Evolutionary conservation across 1,140 invertebrate species (phyloP).

Genomic region (Drosophila ficusphila): DNA sequence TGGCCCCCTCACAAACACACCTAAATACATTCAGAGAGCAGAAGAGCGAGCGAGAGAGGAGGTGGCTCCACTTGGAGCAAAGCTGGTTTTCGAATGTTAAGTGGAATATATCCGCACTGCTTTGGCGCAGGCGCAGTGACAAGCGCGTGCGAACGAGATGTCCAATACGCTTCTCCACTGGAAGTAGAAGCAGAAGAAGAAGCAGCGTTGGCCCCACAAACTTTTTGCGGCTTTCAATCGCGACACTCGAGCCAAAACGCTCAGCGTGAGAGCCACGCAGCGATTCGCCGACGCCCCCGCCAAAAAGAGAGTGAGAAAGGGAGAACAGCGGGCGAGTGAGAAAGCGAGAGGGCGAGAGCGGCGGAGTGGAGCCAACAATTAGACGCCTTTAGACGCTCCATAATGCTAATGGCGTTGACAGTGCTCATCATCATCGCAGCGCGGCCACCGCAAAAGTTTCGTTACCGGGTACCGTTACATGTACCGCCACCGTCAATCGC

Average conservation of each 20-base stretch:
- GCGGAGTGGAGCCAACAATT: conserved; percentile 56
- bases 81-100: conserved; percentile 54
- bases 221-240: conserved; percentile 36
- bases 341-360: conserved; percentile 1
- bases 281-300: conserved; percentile 63
- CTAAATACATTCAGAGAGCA: neutral
- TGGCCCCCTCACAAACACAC: conserved; percentile 15
- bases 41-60: conserved; percentile 19
- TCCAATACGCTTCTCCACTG: conserved; percentile 47
- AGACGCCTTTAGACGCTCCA: conserved; percentile 77
- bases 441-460: conserved; percentile 59
- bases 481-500: conserved; percentile 23
- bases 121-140: conserved; percentile 65
- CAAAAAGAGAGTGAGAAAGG: conserved; percentile 3
- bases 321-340: neutral
- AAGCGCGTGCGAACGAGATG: conserved; percentile 45
- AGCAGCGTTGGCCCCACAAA: conserved; percentile 37
- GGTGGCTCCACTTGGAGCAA: conserved; percentile 40
- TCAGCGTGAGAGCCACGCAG: conserved; percentile 43
- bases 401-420: conserved; percentile 84
- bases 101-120: conserved; percentile 53
- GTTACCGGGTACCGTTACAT: conserved; percentile 16
- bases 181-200: conserved; percentile 44
- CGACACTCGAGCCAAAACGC: conserved; percentile 65
- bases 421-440: conserved; percentile 69